Evolutionary conservation across 2,888 invertebrate species (phyloP), one percentile per base, ranked within the genome.

Genomic region (Oligia latruncula): DNA sequence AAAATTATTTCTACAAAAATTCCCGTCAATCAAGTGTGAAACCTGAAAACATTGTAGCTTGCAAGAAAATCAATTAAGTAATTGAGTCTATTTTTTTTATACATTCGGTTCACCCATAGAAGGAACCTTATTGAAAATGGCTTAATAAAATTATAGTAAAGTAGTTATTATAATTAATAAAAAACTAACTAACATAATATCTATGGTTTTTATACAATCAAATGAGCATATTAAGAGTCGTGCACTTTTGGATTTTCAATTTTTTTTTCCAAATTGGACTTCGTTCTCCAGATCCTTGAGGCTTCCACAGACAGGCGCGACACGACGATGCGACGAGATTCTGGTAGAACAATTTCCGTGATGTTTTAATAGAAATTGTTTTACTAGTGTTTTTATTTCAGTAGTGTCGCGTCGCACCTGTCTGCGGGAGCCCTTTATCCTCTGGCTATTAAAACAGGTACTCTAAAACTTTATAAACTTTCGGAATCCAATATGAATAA

Each of bases 391-490:
- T 29, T 29, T 29, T 29, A 29, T 29, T 29, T 29, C 29, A 29
- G 29, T 29, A 29, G 29, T 6, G 17, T 58, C 23, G 2, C 23
- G 58, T 23, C 23, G 23, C 58, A 4, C 23, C 58, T 55, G 55
- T 23, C 58, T 58, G 58, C 2, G 9, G 58, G 17, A 49, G 29
- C 9, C 23, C 49, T 29, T 65, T 55, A 20, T 20, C 46, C 79
- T 15, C 8, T 1, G n/a, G n/a, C 13, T 70, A 46, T 70, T 70
- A 64, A 46, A 78, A 17, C 55, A 78, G 64, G 20, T 62, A 29
- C 23, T 60, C 8, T n/a, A n/a, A 29, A 78, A 52, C 67, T 62
- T 72, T 68, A 8, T 43, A 46, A 35, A 52, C 20, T 29, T 79
- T 49, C 8, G n/a, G 11, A 55, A 65, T 58, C 46, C 17, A 49